Conservation (phyloP, 2,113 vertebrate genomes). For the Rhegmatorhina hoffmannsi region DNA sequence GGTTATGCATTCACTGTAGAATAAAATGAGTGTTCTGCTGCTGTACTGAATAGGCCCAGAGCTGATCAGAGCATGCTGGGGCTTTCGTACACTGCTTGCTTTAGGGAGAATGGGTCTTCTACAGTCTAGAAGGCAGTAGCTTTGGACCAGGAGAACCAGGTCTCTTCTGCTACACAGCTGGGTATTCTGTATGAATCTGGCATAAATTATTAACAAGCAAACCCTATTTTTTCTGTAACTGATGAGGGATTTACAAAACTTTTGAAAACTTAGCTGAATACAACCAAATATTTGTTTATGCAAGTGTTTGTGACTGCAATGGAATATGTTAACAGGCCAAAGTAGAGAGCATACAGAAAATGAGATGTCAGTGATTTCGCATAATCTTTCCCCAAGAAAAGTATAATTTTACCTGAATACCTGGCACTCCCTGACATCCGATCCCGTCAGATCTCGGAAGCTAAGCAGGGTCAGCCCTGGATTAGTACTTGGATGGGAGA, state of each 20-base stretch:
- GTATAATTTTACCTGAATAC: slow-evolving; percentile 29
- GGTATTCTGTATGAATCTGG: neutral
- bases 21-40: neutral
- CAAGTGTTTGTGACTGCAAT: neutral
- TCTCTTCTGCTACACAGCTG: neutral
- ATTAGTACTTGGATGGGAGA: no score
- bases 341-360: neutral
- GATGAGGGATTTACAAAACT: slow-evolving; percentile 21
- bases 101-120: neutral
- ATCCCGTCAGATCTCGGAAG: no score
- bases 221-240: slow-evolving; percentile 31
- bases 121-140: neutral
- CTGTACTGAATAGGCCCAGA: neutral
- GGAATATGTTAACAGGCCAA: slow-evolving; percentile 5
- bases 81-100: rapidly evolving
- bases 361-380: neutral
- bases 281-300: neutral
- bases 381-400: slow-evolving; percentile 23
- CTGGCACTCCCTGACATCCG: no score
- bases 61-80: neutral
- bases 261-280: slow-evolving; percentile 6
- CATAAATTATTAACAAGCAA: neutral
- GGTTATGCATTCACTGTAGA: rapidly evolving
- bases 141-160: neutral
- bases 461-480: no score